A percentile compares a stretch with the other conserved stretches of the same genome.
Evolutionary conservation across 2,797 vertebrate genomes (phyloP).

Genomic region (Tinamus major): DNA sequence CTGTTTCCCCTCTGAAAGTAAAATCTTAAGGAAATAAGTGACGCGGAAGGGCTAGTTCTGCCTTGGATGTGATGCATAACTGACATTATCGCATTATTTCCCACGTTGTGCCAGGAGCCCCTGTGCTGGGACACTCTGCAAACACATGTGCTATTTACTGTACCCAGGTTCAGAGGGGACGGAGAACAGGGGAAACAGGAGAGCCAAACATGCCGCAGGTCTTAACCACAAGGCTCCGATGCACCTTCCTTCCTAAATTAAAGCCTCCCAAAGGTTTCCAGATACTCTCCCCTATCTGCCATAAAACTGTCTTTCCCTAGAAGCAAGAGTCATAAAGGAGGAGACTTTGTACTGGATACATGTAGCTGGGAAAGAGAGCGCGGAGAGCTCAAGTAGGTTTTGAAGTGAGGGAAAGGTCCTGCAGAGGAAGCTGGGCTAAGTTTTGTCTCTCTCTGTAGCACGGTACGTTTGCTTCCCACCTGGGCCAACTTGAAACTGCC

Average conservation of each 20-base stretch:
- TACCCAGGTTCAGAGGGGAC: conserved; percentile 22
- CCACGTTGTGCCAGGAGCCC: neutral
- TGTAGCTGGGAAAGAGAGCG: neutral
- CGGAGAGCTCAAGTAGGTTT: neutral
- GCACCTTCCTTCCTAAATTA: neutral
- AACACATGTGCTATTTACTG: neutral
- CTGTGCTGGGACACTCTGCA: neutral
- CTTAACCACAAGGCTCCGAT: neutral
- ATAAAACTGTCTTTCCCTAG: neutral
- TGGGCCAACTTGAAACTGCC: neutral
- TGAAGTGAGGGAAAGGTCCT: neutral
- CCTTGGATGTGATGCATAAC: neutral
- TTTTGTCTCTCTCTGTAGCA: neutral
- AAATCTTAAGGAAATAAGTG: neutral
- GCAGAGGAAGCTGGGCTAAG: accelerated
- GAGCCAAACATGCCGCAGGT: neutral
- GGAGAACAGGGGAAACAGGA: neutral
- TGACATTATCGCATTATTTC: neutral
- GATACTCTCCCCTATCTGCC: accelerated
- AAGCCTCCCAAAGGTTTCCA: neutral
- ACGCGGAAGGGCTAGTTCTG: neutral
- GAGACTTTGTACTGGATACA: accelerated
- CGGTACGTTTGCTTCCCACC: neutral
- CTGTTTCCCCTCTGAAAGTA: neutral
- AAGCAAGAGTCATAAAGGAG: neutral